These are phyloP conservation scores for Hipposideros armiger DNA, from an alignment of 2,113 vertebrate species.

Conservation along the genomic window DNA sequence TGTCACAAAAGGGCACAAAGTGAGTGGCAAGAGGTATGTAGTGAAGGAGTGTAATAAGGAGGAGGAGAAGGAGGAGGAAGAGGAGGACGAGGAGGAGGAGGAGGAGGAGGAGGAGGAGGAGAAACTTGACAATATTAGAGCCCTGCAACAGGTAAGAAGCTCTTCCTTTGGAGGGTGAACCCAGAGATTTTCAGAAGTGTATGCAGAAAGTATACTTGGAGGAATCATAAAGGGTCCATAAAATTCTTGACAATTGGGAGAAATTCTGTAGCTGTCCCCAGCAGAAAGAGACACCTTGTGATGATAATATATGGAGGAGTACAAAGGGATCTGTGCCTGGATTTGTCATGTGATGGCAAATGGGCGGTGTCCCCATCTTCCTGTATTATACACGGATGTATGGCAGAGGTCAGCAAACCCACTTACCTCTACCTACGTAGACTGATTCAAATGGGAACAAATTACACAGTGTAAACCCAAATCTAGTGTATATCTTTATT, in stretches of 20 bases:
- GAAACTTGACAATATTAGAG: background rate
- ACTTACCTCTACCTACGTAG: background rate
- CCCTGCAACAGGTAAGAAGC: background rate
- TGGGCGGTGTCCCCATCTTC: background rate
- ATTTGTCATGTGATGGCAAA: background rate
- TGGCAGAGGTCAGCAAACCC: background rate
- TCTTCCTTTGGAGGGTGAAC: background rate
- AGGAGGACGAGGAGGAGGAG: too few relatives aligned
- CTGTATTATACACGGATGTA: background rate
- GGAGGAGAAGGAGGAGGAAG: too few relatives aligned
- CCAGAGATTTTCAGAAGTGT: background rate
- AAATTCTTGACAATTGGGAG: background rate
- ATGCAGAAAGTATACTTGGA: background rate
- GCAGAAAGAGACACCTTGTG: background rate
- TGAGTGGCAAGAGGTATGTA: background rate
- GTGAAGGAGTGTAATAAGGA: background rate
- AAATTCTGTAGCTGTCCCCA: background rate
- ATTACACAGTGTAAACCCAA: background rate
- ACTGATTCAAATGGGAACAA: background rate
- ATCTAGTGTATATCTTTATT: background rate
- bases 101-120: background rate
- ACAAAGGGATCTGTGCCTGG: background rate
- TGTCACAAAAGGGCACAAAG: background rate
- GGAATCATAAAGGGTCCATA: background rate
- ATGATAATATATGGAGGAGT: background rate